A percentile compares a stretch with the other conserved stretches of the same genome.
Conservation (phyloP, 2,888 invertebrate species). For the Caenorhabditis sinica region DNA sequence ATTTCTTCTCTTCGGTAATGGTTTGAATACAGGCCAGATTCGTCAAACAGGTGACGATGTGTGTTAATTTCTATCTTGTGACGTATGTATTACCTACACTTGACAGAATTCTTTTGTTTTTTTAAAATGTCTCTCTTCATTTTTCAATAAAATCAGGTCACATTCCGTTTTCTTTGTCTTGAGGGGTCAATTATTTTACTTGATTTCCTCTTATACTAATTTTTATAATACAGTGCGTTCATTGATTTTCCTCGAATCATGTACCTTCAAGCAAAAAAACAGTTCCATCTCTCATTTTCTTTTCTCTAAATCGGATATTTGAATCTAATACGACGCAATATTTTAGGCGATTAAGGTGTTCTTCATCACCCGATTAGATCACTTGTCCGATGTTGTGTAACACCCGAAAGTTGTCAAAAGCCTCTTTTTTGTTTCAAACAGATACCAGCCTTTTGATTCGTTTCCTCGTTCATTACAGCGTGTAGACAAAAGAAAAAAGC, state of each 20-base stretch:
- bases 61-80: not conserved
- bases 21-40: not conserved
- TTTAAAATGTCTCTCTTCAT: too few relatives aligned
- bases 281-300: not conserved
- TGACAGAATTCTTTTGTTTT: conserved; percentile 4
- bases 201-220: too few relatives aligned
- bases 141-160: too few relatives aligned
- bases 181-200: too few relatives aligned
- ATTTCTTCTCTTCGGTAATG: not conserved
- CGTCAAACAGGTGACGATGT: conserved; percentile 20
- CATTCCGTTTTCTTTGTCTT: not conserved
- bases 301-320: not conserved
- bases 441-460: conserved; percentile 46
- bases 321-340: conserved; percentile 15
- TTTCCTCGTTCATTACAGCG: conserved; percentile 39
- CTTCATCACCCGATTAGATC: conserved; percentile 41
- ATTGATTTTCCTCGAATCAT: not conserved
- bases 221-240: not conserved
- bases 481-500: conserved; percentile 40
- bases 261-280: too few relatives aligned
- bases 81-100: conserved; percentile 1
- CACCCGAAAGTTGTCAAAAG: conserved; percentile 46
- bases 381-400: conserved; percentile 29
- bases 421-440: conserved; percentile 33
- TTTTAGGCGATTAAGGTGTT: conserved; percentile 40